phyloP scores from a whole-genome alignment of 2,113 vertebrate species.

The Callopanchax toddi region DNA sequence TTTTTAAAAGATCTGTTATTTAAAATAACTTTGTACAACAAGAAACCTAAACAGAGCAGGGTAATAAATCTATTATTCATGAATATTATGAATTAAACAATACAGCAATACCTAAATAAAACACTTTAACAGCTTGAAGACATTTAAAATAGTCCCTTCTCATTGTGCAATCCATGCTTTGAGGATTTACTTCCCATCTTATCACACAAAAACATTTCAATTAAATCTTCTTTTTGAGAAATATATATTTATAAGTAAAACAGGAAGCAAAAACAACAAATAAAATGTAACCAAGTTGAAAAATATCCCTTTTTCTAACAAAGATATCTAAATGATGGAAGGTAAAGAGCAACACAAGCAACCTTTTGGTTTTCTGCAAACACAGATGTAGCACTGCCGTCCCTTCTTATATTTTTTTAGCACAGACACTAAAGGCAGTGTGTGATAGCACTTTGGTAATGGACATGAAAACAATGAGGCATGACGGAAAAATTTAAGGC shows the following conservation, averaged over 20 bases:
- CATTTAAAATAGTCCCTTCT: conserved; percentile 15
- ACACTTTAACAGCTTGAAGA: conserved; percentile 40
- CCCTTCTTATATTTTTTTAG: conserved; percentile 17
- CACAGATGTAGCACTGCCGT: conserved; percentile 44
- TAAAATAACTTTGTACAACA: conserved; percentile 16
- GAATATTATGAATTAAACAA: neutral
- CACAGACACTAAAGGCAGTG: conserved; percentile 56
- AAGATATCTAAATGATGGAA: conserved; percentile 39
- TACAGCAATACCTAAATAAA: conserved; percentile 26
- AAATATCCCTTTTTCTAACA: conserved; percentile 34
- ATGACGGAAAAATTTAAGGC: conserved; percentile 55
- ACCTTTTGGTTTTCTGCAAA: conserved; percentile 20
- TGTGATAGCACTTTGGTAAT: conserved; percentile 70
- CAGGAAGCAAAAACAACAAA: conserved; percentile 17
- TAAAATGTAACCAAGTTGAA: conserved; percentile 22
- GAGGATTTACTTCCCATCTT: neutral
- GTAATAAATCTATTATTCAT: conserved; percentile 21
- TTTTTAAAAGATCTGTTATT: conserved; percentile 32
- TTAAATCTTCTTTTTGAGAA: conserved; percentile 8
- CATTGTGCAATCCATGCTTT: conserved; percentile 37
- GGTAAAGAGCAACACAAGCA: conserved; percentile 38
- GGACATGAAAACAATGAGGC: conserved; percentile 44
- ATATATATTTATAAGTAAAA: neutral
- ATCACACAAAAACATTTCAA: conserved; percentile 1
- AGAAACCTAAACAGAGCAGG: conserved; percentile 22